phyloP scores from a whole-genome alignment of 2,888 invertebrate genomes.

The Stictocephala bisonia region DNA sequence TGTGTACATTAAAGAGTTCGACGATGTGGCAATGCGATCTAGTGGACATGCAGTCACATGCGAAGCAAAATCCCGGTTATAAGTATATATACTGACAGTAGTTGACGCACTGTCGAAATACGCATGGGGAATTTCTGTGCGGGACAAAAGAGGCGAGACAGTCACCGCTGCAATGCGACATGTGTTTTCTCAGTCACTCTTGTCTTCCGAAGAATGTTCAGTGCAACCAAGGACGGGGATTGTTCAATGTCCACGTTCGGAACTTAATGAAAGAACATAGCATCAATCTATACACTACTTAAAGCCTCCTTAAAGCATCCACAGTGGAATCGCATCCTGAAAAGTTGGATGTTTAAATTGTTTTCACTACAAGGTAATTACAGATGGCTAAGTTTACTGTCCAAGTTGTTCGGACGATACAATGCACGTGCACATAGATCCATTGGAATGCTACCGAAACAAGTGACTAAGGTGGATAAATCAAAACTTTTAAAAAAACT shows the following conservation, averaged over 20 bases:
- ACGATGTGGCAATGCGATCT: too few relatives aligned
- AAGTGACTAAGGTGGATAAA: constrained; percentile 59
- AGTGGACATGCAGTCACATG: too few relatives aligned
- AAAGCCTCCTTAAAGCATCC: constrained; percentile 58
- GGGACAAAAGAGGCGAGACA: constrained; percentile 11
- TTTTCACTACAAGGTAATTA: constrained; percentile 39
- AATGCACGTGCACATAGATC: constrained; percentile 62
- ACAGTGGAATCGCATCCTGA: constrained; percentile 60
- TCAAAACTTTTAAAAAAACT: too few relatives aligned
- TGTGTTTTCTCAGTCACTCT: neutral
- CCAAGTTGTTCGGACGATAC: constrained; percentile 57
- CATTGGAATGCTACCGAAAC: constrained; percentile 60
- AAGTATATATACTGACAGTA: constrained; percentile 37
- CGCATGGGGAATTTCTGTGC: constrained; percentile 23
- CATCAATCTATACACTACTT: constrained; percentile 52
- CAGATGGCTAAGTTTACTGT: constrained; percentile 58
- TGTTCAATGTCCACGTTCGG: constrained; percentile 59
- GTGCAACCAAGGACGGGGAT: constrained; percentile 61
- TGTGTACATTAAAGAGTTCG: too few relatives aligned
- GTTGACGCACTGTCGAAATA: constrained; percentile 41
- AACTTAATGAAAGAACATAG: constrained; percentile 56
- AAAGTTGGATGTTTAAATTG: constrained; percentile 53
- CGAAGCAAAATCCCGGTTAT: too few relatives aligned
- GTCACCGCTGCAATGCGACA: constrained; percentile 24
- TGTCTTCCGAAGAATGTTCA: constrained; percentile 51